phyloP scores from a whole-genome alignment of 2,888 invertebrate genomes.

The Drosophila picticornis region DNA sequence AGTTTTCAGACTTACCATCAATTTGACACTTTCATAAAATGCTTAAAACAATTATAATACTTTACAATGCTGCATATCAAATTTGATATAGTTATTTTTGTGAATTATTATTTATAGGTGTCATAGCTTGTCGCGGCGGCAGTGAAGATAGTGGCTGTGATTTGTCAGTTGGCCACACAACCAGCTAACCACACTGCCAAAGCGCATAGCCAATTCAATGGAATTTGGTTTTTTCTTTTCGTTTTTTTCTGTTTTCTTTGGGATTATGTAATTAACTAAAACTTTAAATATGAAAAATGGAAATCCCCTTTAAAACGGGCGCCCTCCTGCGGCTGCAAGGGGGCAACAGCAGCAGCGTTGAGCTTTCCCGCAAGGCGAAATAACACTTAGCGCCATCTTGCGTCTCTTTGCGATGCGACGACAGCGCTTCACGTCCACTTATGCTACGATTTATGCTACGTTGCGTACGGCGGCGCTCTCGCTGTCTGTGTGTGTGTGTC shows the following conservation, averaged over 20 bases:
- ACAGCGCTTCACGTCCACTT: constrained; percentile 21
- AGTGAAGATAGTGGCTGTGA: constrained; percentile 98
- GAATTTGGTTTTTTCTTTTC: constrained; percentile 17
- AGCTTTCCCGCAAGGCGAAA: constrained; percentile 44
- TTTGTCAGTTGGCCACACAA: constrained; percentile 89
- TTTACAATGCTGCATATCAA: background rate
- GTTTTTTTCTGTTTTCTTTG: background rate
- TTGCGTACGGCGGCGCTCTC: constrained; percentile 42
- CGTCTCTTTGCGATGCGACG: constrained; percentile 34
- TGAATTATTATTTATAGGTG: constrained; percentile 55
- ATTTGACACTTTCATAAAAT: background rate
- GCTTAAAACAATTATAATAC: background rate
- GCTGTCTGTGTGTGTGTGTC: background rate
- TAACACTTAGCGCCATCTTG: constrained; percentile 66
- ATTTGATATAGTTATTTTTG: background rate
- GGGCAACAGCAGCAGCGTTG: background rate
- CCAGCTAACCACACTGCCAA: constrained; percentile 99
- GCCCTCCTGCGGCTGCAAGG: constrained; percentile 32
- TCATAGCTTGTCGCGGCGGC: constrained; percentile 90
- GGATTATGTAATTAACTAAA: constrained; percentile 4
- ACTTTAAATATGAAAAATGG: constrained; percentile 9
- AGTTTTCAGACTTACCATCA: background rate
- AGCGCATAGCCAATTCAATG: constrained; percentile 87
- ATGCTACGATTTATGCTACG: constrained; percentile 72
- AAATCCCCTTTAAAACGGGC: constrained; percentile 23